These are phyloP conservation scores for Cotesia congregata DNA, from an alignment of 2,888 invertebrate genomes.

Conservation along the genomic window DNA sequence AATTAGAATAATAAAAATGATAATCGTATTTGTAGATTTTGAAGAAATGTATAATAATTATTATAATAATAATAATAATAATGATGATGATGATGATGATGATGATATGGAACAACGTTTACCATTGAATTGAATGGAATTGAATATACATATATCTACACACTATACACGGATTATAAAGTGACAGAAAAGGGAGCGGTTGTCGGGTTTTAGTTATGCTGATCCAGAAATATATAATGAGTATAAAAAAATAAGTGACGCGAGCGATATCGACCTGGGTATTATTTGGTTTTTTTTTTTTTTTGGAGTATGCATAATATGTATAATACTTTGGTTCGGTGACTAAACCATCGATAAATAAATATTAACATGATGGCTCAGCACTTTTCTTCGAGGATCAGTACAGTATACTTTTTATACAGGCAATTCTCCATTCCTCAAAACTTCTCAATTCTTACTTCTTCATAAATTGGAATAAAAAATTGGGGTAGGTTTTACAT, in stretches of 20 bases:
- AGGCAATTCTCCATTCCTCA: slow-evolving; percentile 34
- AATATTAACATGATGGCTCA: slow-evolving; percentile 57
- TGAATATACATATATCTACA: background rate
- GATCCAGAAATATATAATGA: slow-evolving; percentile 47
- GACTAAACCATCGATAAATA: slow-evolving; percentile 51
- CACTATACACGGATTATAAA: slow-evolving; percentile 40
- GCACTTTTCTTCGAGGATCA: slow-evolving; percentile 49
- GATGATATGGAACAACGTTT: background rate
- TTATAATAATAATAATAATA: no score
- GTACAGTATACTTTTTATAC: slow-evolving; percentile 21
- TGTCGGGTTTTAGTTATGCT: slow-evolving; percentile 49
- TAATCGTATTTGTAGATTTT: no score
- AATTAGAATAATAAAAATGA: background rate
- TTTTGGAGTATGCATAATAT: background rate
- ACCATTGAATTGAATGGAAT: slow-evolving; percentile 25
- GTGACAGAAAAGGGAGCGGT: slow-evolving; percentile 43
- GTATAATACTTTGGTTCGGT: background rate
- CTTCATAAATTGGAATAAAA: background rate
- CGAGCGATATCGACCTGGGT: slow-evolving; percentile 39
- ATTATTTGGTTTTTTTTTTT: background rate
- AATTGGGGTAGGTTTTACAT: no score
- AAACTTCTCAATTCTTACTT: slow-evolving; percentile 14
- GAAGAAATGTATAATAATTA: no score
- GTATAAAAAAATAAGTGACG: slow-evolving; percentile 42
- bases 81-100: no score